Evolutionary conservation across 2,888 invertebrate species (phyloP), one percentile per base, ranked within the genome.

Genomic region (Stenodera caucasica): DNA sequence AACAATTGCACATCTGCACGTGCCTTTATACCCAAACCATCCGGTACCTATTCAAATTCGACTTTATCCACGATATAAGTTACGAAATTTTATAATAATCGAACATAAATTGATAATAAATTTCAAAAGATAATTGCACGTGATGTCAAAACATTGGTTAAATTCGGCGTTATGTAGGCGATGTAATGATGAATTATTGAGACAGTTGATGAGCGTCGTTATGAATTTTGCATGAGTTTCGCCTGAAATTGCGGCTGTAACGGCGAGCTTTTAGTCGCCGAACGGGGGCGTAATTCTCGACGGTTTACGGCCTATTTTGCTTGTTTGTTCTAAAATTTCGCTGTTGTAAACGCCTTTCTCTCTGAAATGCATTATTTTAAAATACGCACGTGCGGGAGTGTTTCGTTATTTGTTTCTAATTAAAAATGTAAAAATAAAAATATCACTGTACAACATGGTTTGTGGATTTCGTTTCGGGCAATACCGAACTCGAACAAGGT

Each of bases 401-500:
- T 45, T 45, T 45, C 45, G 21, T 21, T 45, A 45, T 45, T 45
- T 45, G 21, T 45, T 45, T 14, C 21, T 45, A 45, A 45, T 45
- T 45, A 21, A 45, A 45, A 45, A 37, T 7, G 9, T 21, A 45
- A 18, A 21, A 45, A 21, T 11, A 21, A 21, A 45, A 45, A 45
- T 45, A 45, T 21, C 21, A 45, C 18, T 45, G 21, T 21, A 18
- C 11, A 45, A 45, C 45, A 45, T 45, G 18, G 40, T 18, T 40
- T 40, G 15, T 40, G 21, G 21, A 63, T 60, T 62, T 68, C 55
- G 66, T 68, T 68, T 66, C 60, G 66, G 65, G 68, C 63, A 60
- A 65, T 64, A 66, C 58, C 63, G 55, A 70, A 68, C 62, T 68
- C 70, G 70, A 64, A 68, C 70, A 68, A 70, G 70, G 70, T 67